These are phyloP conservation scores for Microdon myrmicae DNA, from an alignment of 2,888 invertebrate species.

Conservation along the genomic window DNA sequence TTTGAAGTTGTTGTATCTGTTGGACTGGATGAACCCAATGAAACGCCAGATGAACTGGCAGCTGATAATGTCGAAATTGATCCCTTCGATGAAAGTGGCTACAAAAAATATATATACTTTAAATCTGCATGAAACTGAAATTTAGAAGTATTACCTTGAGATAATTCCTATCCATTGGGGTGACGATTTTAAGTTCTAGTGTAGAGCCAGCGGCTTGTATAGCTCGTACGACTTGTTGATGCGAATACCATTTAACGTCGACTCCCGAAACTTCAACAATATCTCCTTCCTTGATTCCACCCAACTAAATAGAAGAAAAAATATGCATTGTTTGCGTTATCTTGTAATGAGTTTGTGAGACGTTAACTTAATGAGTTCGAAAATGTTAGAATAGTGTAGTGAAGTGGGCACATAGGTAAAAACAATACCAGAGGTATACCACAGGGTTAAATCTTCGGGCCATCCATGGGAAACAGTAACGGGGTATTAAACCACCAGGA, in stretches of 20 bases:
- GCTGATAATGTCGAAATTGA: slow-evolving; percentile 66
- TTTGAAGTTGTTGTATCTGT: slow-evolving; percentile 64
- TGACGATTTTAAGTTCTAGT: slow-evolving; percentile 85
- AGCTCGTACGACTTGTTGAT: slow-evolving; percentile 88
- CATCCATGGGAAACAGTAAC: no score
- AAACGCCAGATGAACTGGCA: slow-evolving; percentile 66
- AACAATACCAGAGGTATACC: no score
- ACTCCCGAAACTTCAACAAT: slow-evolving; percentile 87
- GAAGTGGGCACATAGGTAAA: no score
- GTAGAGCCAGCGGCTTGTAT: slow-evolving; percentile 85
- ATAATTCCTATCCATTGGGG: slow-evolving; percentile 87
- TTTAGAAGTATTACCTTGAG: slow-evolving; percentile 78
- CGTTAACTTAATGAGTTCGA: no score
- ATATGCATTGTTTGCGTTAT: neutral
- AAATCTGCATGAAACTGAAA: no score
- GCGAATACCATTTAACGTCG: slow-evolving; percentile 94
- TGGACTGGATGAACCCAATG: slow-evolving; percentile 65
- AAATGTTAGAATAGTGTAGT: no score
- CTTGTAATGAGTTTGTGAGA: slow-evolving; percentile 54
- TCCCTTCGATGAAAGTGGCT: slow-evolving; percentile 66
- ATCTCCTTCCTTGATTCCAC: slow-evolving; percentile 93
- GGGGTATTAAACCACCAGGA: no score
- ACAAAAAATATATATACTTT: neutral
- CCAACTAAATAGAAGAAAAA: slow-evolving; percentile 71
- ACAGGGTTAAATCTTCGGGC: no score